phyloP scores from a whole-genome alignment of 2,888 invertebrate genomes.

The Agrotis puta region DNA sequence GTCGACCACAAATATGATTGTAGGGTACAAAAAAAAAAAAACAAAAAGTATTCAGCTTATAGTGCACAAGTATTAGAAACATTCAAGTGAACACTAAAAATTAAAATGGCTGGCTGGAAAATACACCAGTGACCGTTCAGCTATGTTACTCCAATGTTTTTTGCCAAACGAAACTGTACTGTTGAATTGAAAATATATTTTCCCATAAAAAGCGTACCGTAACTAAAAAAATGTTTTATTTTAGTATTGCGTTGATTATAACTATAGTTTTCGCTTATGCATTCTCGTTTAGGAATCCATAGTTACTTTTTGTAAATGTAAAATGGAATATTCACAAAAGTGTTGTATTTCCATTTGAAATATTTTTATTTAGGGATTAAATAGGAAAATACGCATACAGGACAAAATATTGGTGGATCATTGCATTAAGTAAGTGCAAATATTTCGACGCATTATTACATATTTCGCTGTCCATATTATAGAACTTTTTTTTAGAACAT shows the following conservation, averaged over 20 bases:
- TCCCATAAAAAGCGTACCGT: constrained; percentile 34
- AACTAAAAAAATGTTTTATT: constrained; percentile 32
- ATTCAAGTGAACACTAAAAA: constrained; percentile 61
- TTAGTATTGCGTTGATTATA: constrained; percentile 33
- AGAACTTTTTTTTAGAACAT: background rate
- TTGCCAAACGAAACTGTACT: constrained; percentile 57
- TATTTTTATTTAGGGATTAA: too few relatives aligned
- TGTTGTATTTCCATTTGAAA: background rate
- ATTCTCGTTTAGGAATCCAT: constrained; percentile 8
- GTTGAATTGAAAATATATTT: constrained; percentile 65
- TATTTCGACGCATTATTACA: background rate
- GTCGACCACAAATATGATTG: background rate
- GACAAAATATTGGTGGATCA: too few relatives aligned
- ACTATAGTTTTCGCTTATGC: constrained; percentile 19
- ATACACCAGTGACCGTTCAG: constrained; percentile 55
- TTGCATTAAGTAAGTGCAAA: background rate
- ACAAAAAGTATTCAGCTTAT: constrained; percentile 30
- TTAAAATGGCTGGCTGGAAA: constrained; percentile 50
- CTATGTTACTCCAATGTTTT: constrained; percentile 52
- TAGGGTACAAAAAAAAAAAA: constrained; percentile 1
- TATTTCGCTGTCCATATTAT: too few relatives aligned
- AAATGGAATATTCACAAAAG: background rate
- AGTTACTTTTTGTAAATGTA: background rate
- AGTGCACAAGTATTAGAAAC: constrained; percentile 54
- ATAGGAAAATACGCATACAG: too few relatives aligned